phyloP scores from a whole-genome alignment of 2,797 vertebrate genomes.

The Pipistrellus kuhlii region DNA sequence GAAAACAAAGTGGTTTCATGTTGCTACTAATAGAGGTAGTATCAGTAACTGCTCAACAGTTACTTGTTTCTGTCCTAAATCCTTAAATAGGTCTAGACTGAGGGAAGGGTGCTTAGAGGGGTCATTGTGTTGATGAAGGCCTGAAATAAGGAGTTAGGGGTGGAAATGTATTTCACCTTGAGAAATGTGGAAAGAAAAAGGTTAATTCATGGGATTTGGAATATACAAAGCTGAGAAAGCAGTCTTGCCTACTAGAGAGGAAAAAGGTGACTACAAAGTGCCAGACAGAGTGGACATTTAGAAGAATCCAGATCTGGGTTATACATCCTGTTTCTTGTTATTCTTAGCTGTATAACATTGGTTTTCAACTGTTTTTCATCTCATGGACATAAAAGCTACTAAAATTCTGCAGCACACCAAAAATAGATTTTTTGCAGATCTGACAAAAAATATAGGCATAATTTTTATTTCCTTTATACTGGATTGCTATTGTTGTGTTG shows the following conservation, averaged over 20 bases:
- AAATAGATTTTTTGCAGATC: background rate
- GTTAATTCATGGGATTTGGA: conserved; percentile 33
- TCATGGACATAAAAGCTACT: background rate
- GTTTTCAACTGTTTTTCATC: background rate
- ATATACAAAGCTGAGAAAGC: background rate
- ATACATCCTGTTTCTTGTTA: background rate
- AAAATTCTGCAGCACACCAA: background rate
- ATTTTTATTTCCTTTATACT: background rate
- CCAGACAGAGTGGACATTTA: background rate
- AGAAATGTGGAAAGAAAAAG: conserved; percentile 6
- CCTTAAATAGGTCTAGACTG: background rate
- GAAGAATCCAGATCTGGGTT: background rate
- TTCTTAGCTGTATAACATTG: background rate
- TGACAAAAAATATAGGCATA: background rate
- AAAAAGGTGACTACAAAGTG: background rate
- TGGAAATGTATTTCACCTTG: conserved; percentile 14
- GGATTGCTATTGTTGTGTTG: background rate
- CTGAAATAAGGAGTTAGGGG: conserved; percentile 31
- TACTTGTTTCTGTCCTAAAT: conserved; percentile 51
- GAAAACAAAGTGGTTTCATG: conserved; percentile 20
- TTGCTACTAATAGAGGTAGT: conserved; percentile 16
- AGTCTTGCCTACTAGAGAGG: background rate
- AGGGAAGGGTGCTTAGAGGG: background rate
- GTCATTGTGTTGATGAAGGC: conserved; percentile 24
- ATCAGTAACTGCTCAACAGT: background rate